phyloP scores from a whole-genome alignment of 1,140 invertebrate species.

The Hestina assimilis region DNA sequence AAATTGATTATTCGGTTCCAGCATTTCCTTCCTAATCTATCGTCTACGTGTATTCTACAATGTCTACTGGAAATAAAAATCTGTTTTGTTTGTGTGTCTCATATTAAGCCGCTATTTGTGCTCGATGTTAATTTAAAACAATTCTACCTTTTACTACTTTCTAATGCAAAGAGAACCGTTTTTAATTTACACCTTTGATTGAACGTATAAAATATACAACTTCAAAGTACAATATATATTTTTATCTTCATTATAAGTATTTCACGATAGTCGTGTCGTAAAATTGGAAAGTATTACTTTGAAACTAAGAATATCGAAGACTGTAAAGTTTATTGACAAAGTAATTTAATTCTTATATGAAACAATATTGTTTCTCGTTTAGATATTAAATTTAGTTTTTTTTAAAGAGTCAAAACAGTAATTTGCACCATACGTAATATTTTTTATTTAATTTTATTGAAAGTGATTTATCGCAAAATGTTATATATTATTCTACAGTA shows the following conservation, averaged over 20 bases:
- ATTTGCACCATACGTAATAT: too few species aligned
- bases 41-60: not conserved
- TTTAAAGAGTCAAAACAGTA: too few species aligned
- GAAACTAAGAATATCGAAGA: too few species aligned
- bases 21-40: slow-evolving; percentile 21
- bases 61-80: slow-evolving; percentile 4
- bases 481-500: too few species aligned
- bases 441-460: too few species aligned
- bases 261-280: not conserved
- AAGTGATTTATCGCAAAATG: too few species aligned
- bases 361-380: not conserved
- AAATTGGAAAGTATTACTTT: slow-evolving; percentile 2
- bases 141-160: slow-evolving; percentile 9
- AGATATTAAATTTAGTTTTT: not conserved
- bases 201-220: slow-evolving; percentile 16
- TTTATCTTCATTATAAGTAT: slow-evolving; percentile 8
- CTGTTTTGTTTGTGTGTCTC: not conserved
- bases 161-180: not conserved
- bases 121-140: not conserved
- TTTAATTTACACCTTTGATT: slow-evolving; percentile 18
- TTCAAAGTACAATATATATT: not conserved
- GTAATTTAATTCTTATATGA: too few species aligned
- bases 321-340: too few species aligned
- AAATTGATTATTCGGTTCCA: slow-evolving; percentile 32
- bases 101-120: slow-evolving; percentile 4